These are phyloP conservation scores for Erythrocercus mccallii DNA, from an alignment of 2,113 vertebrate species.

Conservation along the genomic window DNA sequence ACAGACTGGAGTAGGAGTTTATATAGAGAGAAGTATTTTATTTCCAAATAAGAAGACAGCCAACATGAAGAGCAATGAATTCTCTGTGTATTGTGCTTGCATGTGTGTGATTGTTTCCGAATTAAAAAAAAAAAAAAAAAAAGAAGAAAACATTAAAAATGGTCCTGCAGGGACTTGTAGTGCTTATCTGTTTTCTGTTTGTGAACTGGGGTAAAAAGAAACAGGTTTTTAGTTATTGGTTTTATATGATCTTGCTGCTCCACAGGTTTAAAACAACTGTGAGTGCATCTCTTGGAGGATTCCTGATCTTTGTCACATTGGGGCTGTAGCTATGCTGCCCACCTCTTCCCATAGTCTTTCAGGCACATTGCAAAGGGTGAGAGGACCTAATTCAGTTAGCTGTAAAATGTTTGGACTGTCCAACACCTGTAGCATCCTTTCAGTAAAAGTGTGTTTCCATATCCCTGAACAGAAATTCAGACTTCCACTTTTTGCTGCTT, in stretches of 20 bases:
- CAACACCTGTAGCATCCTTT: not conserved
- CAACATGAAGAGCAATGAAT: not conserved
- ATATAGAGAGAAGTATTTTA: not conserved
- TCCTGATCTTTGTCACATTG: not conserved
- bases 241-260: not conserved
- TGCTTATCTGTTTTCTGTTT: not conserved
- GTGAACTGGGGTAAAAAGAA: not conserved
- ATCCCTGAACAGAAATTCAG: not conserved
- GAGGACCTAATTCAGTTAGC: not conserved
- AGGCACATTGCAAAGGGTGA: not conserved
- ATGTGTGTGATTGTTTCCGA: not conserved
- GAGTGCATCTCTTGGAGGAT: not conserved
- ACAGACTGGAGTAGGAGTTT: not conserved
- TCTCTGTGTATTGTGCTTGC: not conserved
- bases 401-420: not conserved
- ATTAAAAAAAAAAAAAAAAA: not conserved
- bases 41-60: not conserved
- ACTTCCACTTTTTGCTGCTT: constrained; percentile 4
- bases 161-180: not conserved
- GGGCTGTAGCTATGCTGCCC: not conserved
- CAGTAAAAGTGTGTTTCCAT: not conserved
- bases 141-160: not conserved
- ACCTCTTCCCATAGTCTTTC: not conserved
- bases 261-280: not conserved
- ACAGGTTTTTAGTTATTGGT: not conserved